These are phyloP conservation scores for Plebejus anna DNA, from an alignment of 2,888 invertebrate genomes.

Conservation along the genomic window DNA sequence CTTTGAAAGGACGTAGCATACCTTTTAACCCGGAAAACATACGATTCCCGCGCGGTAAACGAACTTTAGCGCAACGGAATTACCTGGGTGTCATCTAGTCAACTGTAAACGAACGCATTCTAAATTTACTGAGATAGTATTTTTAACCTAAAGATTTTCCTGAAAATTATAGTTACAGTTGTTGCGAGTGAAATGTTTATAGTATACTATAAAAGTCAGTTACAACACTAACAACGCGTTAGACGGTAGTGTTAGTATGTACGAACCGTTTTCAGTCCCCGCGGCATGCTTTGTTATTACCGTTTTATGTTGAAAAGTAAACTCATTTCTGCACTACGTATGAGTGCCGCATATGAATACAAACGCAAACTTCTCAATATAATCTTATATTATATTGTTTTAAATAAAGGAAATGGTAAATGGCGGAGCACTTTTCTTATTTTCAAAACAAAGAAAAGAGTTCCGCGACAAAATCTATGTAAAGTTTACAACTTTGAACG, in stretches of 20 bases:
- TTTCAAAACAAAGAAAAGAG: neutral
- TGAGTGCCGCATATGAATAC: constrained; percentile 6
- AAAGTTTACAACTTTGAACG: too few relatives aligned
- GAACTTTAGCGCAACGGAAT: too few relatives aligned
- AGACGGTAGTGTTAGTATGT: constrained; percentile 12
- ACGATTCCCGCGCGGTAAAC: too few relatives aligned
- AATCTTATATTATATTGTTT: neutral
- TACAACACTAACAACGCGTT: neutral
- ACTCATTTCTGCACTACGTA: constrained; percentile 9
- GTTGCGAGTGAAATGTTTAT: neutral
- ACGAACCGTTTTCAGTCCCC: constrained; percentile 16
- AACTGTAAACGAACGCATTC: too few relatives aligned
- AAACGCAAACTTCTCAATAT: neutral
- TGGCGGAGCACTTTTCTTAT: neutral
- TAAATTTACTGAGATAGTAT: too few relatives aligned
- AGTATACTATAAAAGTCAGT: neutral
- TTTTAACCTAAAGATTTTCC: too few relatives aligned
- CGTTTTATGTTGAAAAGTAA: constrained; percentile 6
- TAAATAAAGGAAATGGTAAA: neutral
- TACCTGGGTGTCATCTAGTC: too few relatives aligned
- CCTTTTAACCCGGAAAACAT: too few relatives aligned
- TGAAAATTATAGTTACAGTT: neutral
- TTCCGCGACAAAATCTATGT: too few relatives aligned
- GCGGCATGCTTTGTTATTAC: neutral
- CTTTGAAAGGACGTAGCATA: too few relatives aligned